Evolutionary conservation across 92 coral and sea anemone species (phyloP), one percentile per base, ranked within the genome.

Genomic region (Micromussa lordhowensis): DNA sequence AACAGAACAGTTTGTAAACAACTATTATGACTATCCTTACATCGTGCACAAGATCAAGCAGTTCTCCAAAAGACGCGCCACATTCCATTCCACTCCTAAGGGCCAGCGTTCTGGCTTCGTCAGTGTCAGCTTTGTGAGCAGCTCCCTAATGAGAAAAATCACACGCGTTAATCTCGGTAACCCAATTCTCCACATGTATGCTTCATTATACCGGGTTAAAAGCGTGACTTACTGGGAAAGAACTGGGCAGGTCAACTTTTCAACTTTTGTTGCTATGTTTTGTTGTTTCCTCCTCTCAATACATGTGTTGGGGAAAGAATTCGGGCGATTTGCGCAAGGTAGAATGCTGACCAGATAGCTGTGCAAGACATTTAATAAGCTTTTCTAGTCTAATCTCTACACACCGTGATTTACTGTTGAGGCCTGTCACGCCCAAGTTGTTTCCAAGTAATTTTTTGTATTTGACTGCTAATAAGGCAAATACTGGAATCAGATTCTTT

Each of bases 21-120:
- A 71, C 29, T 30, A 72, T 72, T 71, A 17, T 4, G 13, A 38
- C 77, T 8, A 49, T 6, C 36, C 83, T 86, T 88, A 97, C 99
- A 66, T 91, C 93, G 58, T 96, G 98, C 3, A 97, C 98, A 78
- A 94, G 94, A 51, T 96, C 98, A n/a, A 96, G 87, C 86, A 98
- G 90, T 48, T 95, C 94, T 63, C 96, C 98, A 82, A 96, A 96
- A 9, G 99, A 89, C 7, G 96, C 91, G 0, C 97, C 98, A 70
- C 96, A 93, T 61, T 95, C 99, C 40, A 92, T 93, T 58, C 98
- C 98, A 31, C 96, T 91, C 21, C 92, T 90, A 21, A 97, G 81
- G 28, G 96, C 96, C 53, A 92, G 95, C 59, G 61, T 82, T 86
- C 82, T 91, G 32, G 95, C 92, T 6, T 95, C 98, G 1, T 92